phyloP scores from a whole-genome alignment of 1,140 invertebrate species.

The Mya arenaria region DNA sequence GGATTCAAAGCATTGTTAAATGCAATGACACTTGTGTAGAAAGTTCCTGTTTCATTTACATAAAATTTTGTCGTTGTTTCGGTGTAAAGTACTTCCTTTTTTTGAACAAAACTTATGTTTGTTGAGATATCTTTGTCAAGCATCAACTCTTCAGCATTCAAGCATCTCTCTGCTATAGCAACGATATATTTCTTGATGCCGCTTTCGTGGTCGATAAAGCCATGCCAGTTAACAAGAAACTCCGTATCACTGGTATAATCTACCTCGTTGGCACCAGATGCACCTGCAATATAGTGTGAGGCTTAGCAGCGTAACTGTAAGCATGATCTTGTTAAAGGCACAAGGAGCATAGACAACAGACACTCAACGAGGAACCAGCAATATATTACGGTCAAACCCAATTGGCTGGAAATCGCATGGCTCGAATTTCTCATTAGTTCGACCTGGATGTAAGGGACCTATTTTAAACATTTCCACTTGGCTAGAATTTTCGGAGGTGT shows the following conservation, averaged over 20 bases:
- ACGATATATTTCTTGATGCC: conserved; percentile 57
- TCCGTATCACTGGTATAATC: conserved; percentile 57
- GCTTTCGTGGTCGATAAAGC: conserved; percentile 66
- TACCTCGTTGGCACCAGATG: not conserved
- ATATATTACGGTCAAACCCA: too few relatives aligned
- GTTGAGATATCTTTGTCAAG: not conserved
- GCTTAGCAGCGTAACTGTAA: not conserved
- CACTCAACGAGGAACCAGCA: not conserved
- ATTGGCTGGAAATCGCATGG: too few relatives aligned
- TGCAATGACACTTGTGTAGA: conserved; percentile 46
- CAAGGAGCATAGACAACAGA: not conserved
- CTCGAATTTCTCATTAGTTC: too few relatives aligned
- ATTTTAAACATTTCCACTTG: too few relatives aligned
- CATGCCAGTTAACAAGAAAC: conserved; percentile 54
- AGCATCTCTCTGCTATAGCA: conserved; percentile 41
- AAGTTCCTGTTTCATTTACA: conserved; percentile 36
- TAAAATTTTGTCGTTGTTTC: not conserved
- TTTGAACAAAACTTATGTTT: not conserved
- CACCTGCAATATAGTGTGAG: conserved; percentile 3
- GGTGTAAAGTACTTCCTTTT: not conserved
- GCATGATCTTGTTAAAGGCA: not conserved
- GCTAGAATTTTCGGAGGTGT: too few relatives aligned
- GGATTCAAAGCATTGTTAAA: conserved; percentile 60
- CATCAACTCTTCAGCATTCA: conserved; percentile 30
- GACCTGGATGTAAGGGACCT: not conserved